These are phyloP conservation scores for Meloidogyne exigua DNA, from an alignment of 1,140 invertebrate species.

Conservation along the genomic window DNA sequence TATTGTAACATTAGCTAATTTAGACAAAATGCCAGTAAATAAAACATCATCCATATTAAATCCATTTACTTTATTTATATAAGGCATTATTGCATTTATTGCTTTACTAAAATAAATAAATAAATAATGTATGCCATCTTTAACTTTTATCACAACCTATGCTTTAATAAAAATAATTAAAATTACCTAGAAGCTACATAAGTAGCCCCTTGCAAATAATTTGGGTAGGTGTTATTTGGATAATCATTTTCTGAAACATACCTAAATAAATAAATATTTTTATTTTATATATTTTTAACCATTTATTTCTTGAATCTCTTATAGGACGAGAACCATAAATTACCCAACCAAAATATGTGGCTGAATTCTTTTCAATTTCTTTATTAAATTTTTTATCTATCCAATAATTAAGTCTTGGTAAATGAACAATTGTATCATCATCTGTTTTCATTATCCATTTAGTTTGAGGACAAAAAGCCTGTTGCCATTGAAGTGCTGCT, in stretches of 20 bases:
- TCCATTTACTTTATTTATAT: not conserved
- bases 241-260: slow-evolving; percentile 15
- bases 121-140: no score
- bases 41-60: slow-evolving; percentile 32
- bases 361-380: slow-evolving; percentile 6
- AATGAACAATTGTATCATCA: slow-evolving; percentile 25
- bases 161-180: not conserved
- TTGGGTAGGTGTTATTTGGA: slow-evolving; percentile 1
- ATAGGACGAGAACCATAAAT: slow-evolving; percentile 11
- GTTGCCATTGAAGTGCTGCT: slow-evolving; percentile 26
- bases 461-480: slow-evolving; percentile 12
- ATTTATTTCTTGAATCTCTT: slow-evolving; percentile 12
- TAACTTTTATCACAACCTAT: no score
- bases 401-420: slow-evolving; percentile 21
- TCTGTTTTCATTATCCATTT: slow-evolving; percentile 25
- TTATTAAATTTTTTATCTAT: slow-evolving; percentile 23
- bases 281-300: not conserved
- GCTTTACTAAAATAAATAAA: not conserved
- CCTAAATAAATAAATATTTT: slow-evolving; percentile 15
- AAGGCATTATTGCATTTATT: slow-evolving; percentile 3
- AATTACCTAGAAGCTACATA: slow-evolving; percentile 13
- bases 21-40: slow-evolving; percentile 33
- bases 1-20: slow-evolving; percentile 21
- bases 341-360: slow-evolving; percentile 27
- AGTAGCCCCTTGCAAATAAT: slow-evolving; percentile 22